Evolutionary conservation across 2,797 vertebrate genomes (phyloP).

Genomic region (Argya squamiceps): DNA sequence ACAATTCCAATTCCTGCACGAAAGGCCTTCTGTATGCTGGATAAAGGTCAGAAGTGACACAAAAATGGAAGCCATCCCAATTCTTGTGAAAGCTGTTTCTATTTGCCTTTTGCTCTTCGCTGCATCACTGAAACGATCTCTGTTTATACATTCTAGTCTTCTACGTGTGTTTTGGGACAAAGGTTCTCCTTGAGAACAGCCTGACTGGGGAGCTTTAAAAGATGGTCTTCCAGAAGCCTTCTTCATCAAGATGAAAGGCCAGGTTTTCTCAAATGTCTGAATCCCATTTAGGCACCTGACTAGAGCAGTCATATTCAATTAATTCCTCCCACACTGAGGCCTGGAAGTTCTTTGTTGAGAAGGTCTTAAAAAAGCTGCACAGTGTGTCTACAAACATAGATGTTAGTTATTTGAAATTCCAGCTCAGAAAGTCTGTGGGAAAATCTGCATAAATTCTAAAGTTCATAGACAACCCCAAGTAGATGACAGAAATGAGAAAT

Average conservation of each 20-base stretch:
- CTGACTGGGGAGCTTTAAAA: neutral
- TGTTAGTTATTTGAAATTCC: neutral
- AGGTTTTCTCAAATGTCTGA: neutral
- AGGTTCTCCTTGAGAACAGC: neutral
- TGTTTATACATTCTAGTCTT: neutral
- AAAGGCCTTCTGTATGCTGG: neutral
- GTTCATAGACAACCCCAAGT: neutral
- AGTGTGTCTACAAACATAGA: neutral
- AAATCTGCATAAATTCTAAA: constrained; percentile 25
- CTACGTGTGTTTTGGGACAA: neutral
- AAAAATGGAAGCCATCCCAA: neutral
- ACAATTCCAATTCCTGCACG: neutral
- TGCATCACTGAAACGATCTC: neutral
- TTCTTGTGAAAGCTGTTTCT: neutral
- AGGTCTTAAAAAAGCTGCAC: neutral
- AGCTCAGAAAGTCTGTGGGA: neutral
- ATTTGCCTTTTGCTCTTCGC: neutral
- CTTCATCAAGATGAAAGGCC: neutral
- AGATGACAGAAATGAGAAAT: constrained; percentile 35
- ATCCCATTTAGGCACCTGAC: neutral
- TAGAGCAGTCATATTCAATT: neutral
- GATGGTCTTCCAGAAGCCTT: neutral
- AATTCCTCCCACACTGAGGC: neutral
- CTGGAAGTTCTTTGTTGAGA: neutral
- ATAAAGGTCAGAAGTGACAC: neutral